These are phyloP conservation scores for Trichopoda pennipes DNA, from an alignment of 2,888 invertebrate species.

Conservation along the genomic window DNA sequence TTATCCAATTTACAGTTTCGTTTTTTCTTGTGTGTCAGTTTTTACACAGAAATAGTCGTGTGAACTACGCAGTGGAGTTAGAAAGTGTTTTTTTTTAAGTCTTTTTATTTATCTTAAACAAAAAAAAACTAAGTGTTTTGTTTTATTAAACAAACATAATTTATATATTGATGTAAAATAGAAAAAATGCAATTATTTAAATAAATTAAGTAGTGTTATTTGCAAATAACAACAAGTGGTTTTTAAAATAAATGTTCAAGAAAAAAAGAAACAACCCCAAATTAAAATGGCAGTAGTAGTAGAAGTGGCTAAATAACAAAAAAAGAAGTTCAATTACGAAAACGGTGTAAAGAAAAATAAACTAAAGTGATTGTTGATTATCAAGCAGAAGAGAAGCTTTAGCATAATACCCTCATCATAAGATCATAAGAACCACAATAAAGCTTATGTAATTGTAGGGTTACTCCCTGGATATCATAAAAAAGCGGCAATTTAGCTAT, in stretches of 20 bases:
- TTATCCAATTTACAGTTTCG: slow-evolving; percentile 69
- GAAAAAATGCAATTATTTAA: background rate
- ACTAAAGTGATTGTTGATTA: slow-evolving; percentile 42
- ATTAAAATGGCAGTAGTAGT: background rate
- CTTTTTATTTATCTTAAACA: background rate
- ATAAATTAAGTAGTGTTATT: background rate
- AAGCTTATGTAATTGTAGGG: slow-evolving; percentile 2
- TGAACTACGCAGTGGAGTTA: slow-evolving; percentile 46
- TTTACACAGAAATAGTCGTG: slow-evolving; percentile 67
- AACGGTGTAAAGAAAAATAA: slow-evolving; percentile 45
- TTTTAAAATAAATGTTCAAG: slow-evolving; percentile 24
- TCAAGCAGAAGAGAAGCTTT: slow-evolving; percentile 7
- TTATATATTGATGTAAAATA: background rate
- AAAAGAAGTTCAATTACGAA: slow-evolving; percentile 13
- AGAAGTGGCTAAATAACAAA: slow-evolving; percentile 1
- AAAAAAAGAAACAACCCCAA: slow-evolving; percentile 14
- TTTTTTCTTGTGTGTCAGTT: slow-evolving; percentile 56
- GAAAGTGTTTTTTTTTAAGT: slow-evolving; percentile 8
- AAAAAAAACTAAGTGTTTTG: background rate
- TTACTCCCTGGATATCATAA: slow-evolving; percentile 8
- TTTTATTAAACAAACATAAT: background rate
- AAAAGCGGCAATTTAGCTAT: slow-evolving; percentile 1
- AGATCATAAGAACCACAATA: background rate
- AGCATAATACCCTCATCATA: slow-evolving; percentile 25
- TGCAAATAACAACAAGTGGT: slow-evolving; percentile 16